A percentile compares a stretch with the other conserved stretches of the same genome.
These are phyloP conservation scores for Xenopus borealis DNA, from an alignment of 2,113 vertebrate genomes.

Conservation along the genomic window DNA sequence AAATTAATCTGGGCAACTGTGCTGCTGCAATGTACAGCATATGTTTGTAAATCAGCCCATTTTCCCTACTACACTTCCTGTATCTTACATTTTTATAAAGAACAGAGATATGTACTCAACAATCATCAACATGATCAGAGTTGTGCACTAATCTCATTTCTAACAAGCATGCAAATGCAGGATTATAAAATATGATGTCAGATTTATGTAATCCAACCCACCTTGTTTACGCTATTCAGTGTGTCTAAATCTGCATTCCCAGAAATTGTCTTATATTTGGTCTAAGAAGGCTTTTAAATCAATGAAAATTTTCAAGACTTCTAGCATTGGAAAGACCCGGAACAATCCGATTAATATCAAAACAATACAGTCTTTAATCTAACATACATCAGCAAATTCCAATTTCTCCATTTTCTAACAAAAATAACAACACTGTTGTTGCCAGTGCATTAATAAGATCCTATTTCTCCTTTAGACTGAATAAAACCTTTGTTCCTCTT, in stretches of 20 bases:
- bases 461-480: slow-evolving; percentile 65
- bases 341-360: slow-evolving; percentile 62
- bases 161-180: too few species aligned
- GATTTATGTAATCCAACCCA: slow-evolving; percentile 14
- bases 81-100: too few species aligned
- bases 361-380: slow-evolving; percentile 67
- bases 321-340: slow-evolving; percentile 48
- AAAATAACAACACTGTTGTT: slow-evolving; percentile 68
- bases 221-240: slow-evolving; percentile 20
- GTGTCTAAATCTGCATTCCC: slow-evolving; percentile 20
- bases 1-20: too few species aligned
- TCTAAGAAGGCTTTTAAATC: slow-evolving; percentile 50
- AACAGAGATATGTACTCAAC: too few species aligned
- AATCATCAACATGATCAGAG: too few species aligned
- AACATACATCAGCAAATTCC: slow-evolving; percentile 70
- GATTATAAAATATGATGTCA: slow-evolving; percentile 15
- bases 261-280: slow-evolving; percentile 37
- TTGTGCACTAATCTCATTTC: too few species aligned
- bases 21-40: too few species aligned
- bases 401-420: slow-evolving; percentile 69
- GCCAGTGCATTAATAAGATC: slow-evolving; percentile 71
- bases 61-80: too few species aligned
- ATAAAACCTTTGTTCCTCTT: slow-evolving; percentile 65
- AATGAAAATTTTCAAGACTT: slow-evolving; percentile 47
- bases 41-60: too few species aligned